Percentiles rank a stretch among this genome's conserved stretches.
These are phyloP conservation scores for Euzetes globulus DNA, from an alignment of 2,888 invertebrate genomes.

Conservation along the genomic window DNA sequence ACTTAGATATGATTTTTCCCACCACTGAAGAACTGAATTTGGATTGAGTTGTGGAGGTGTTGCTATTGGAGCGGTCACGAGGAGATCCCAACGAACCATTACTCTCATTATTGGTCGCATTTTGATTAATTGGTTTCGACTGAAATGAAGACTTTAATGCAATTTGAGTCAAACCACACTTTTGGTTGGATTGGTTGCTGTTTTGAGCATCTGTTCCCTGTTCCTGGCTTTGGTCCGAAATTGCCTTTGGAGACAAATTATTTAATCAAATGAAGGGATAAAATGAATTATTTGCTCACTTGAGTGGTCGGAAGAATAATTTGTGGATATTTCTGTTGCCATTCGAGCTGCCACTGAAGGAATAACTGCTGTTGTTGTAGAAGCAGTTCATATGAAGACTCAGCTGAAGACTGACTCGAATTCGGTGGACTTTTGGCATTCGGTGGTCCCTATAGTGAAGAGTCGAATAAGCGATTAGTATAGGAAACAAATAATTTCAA, in stretches of 20 bases:
- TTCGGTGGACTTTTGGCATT: conserved; percentile 57
- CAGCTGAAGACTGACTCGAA: conserved; percentile 46
- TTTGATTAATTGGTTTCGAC: not conserved
- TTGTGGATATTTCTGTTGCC: conserved; percentile 58
- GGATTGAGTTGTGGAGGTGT: not conserved
- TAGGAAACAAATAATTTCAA: not conserved
- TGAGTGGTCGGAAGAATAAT: conserved; percentile 64
- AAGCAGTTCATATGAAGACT: conserved; percentile 81
- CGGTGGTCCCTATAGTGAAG: conserved; percentile 62
- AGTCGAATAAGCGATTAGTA: not conserved
- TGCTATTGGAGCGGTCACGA: conserved; percentile 12
- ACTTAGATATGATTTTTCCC: conserved; percentile 50
- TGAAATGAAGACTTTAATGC: conserved; percentile 1
- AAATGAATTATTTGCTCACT: conserved; percentile 23
- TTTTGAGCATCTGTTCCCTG: conserved; percentile 29
- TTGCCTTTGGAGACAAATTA: conserved; percentile 7
- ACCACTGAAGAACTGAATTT: conserved; percentile 11
- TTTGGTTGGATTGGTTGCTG: not conserved
- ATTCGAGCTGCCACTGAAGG: conserved; percentile 72
- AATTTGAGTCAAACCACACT: not conserved
- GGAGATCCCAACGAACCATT: not conserved
- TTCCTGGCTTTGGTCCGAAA: conserved; percentile 30
- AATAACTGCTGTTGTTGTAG: conserved; percentile 90
- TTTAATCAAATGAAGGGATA: not conserved
- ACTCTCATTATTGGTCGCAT: conserved; percentile 14